phyloP scores from a whole-genome alignment of 2,797 vertebrate genomes.

The Girardinus metallicus region DNA sequence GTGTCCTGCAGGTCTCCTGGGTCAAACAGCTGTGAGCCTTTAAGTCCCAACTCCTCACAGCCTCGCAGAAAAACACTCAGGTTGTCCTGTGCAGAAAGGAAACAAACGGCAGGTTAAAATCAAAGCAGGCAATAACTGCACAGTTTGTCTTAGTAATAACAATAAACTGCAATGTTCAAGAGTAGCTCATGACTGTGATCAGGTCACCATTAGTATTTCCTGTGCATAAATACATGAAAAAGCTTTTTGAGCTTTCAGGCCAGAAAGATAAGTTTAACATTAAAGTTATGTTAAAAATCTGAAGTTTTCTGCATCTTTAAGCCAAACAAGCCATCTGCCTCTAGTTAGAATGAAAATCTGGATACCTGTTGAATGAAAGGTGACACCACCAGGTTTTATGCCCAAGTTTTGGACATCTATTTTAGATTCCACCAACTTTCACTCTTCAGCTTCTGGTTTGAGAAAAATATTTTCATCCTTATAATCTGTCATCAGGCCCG shows the following conservation, averaged over 20 bases:
- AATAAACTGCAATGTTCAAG: background rate
- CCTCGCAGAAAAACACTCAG: conserved; percentile 92
- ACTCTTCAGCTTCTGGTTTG: conserved; percentile 14
- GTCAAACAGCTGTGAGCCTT: conserved; percentile 97
- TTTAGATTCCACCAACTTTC: conserved; percentile 34
- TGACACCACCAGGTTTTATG: conserved; percentile 39
- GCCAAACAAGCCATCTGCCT: background rate
- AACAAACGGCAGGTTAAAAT: conserved; percentile 28
- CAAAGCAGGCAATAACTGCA: background rate
- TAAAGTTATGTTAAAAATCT: background rate
- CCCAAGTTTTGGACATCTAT: background rate
- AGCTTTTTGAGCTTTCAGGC: background rate
- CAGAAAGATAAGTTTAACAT: background rate
- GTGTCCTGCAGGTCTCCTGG: conserved; percentile 94
- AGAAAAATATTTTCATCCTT: conserved; percentile 8
- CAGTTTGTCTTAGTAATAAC: background rate
- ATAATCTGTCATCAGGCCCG: conserved; percentile 21
- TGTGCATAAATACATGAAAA: background rate
- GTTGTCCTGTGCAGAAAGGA: conserved; percentile 88
- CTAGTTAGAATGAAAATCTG: conserved; percentile 37
- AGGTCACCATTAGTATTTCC: background rate
- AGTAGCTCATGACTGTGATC: background rate
- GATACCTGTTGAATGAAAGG: conserved; percentile 55
- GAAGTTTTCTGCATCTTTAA: background rate
- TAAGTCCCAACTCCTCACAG: conserved; percentile 95